Evolutionary conservation across 2,797 vertebrate genomes (phyloP), one percentile per base, ranked within the genome.

Genomic region (Myripristis jacobus): DNA sequence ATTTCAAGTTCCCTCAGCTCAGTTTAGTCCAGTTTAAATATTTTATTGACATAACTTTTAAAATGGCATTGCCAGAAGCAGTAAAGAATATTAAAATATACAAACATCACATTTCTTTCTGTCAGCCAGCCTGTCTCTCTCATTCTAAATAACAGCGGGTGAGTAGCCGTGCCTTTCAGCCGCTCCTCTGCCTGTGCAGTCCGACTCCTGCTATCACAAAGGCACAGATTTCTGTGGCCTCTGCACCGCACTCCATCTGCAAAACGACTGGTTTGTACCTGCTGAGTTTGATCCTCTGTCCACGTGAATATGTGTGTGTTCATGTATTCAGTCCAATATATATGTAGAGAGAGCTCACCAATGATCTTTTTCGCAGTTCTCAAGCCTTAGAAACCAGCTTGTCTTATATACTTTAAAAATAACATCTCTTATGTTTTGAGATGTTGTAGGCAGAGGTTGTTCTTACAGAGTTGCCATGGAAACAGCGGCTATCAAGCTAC

Each of bases 401-500:
- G 25, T 82, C 79, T 85, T 73, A 44, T 71, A 75, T 50, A 82
- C 75, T 86, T 83, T 81, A 85, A 83, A 86, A 89, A 88, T 78
- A 80, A 75, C 75, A 82, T 81, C 84, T 81, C 73, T 81, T 75
- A 87, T 91, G 86, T 90, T 91, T 87, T 81, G 75, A 91, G 81
- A 87, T 89, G 85, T 88, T 88, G 89, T 84, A 87, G 85, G 77
- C 81, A 83, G 80, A 92, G 88, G 88, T 87, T 82, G 89, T 86
- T 88, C 77, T 58, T 52, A 73, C 62, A 81, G 66, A 11, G 93
- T 94, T 91, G 86, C 90, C 92, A 93, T 94, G 92, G 94, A 93
- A 95, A 95, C 94, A 92, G 87, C 64, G 70, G 85, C 88, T 88
- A 90, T 93, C 88, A 93, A 87, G 83, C 88, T 79, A 80, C 84